phyloP scores from a whole-genome alignment of 2,797 vertebrate genomes.

The Anas flavirostris region DNA sequence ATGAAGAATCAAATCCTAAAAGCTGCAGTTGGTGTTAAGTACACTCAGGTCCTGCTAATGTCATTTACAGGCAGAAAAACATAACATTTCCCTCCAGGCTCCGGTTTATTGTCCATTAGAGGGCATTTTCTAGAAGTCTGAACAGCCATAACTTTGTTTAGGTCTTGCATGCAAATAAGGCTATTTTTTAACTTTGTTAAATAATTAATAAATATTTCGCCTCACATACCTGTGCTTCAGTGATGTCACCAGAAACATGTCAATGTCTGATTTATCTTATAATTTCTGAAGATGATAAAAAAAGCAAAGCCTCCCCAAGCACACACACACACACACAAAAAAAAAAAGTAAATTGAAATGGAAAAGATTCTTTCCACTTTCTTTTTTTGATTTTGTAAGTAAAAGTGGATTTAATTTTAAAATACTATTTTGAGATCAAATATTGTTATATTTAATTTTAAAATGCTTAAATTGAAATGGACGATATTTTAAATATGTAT shows the following conservation, averaged over 20 bases:
- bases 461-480: not conserved
- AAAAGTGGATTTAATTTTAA: not conserved
- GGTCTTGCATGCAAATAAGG: not conserved
- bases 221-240: not conserved
- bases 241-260: not conserved
- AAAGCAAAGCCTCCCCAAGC: accelerated
- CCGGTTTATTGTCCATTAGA: not conserved
- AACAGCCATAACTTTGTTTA: not conserved
- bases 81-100: not conserved
- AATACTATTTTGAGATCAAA: not conserved
- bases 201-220: not conserved
- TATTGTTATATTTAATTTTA: not conserved
- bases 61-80: not conserved
- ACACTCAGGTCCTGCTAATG: not conserved
- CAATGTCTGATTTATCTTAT: not conserved
- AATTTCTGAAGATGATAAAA: not conserved
- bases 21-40: not conserved
- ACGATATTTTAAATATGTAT: not conserved
- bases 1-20: not conserved
- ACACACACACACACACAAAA: not conserved
- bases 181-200: not conserved
- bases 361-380: not conserved
- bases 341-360: not conserved
- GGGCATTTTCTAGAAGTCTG: not conserved
- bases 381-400: not conserved